These are phyloP conservation scores for Bergia sp. DNA, from an alignment of 92 coral and sea anemone genomes.

Conservation along the genomic window DNA sequence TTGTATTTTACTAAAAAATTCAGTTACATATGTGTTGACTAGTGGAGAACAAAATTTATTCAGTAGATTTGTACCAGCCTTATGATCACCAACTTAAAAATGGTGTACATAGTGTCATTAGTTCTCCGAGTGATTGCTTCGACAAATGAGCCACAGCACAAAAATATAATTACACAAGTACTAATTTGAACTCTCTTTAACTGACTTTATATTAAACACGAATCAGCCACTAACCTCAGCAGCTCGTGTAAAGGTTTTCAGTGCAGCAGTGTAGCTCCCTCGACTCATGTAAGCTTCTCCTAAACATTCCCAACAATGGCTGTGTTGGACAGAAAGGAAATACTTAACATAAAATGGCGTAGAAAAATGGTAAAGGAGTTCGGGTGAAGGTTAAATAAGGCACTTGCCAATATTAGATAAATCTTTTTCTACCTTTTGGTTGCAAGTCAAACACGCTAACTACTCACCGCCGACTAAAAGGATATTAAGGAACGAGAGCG, in stretches of 20 bases:
- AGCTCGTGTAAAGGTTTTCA: slow-evolving; percentile 87
- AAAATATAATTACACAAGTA: too few relatives aligned
- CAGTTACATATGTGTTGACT: too few relatives aligned
- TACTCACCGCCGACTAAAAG: too few relatives aligned
- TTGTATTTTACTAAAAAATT: too few relatives aligned
- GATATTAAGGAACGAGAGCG: too few relatives aligned
- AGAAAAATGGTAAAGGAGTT: neutral
- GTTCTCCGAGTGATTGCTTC: neutral
- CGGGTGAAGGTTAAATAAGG: neutral
- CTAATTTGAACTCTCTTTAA: too few relatives aligned
- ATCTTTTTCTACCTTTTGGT: too few relatives aligned
- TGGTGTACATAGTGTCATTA: too few relatives aligned
- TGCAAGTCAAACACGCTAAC: too few relatives aligned
- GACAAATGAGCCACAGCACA: neutral
- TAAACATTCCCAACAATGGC: slow-evolving; percentile 97
- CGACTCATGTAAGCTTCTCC: slow-evolving; percentile 97
- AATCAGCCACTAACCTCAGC: slow-evolving; percentile 63
- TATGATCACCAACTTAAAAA: too few relatives aligned
- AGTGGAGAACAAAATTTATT: too few relatives aligned
- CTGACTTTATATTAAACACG: neutral
- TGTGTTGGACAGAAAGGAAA: neutral
- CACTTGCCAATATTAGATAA: neutral
- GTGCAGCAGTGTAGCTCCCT: slow-evolving; percentile 95
- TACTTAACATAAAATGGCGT: neutral
- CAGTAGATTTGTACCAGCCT: too few relatives aligned